Base-by-base conservation (phyloP, 2,797 vertebrate species). In the Sorex maritimensis region DNA sequence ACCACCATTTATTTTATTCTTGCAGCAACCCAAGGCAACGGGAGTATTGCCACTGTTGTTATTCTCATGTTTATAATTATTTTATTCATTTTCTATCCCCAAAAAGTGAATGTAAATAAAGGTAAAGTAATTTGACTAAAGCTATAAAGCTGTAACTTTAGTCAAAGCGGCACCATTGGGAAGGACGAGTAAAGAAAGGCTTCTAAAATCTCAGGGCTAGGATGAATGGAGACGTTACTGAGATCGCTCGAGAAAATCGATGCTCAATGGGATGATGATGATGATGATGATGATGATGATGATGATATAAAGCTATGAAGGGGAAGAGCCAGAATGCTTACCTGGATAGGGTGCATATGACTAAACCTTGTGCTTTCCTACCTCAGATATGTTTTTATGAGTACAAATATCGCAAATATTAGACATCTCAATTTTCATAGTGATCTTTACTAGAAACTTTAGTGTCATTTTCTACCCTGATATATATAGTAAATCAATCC, bases 381-480 rank as follows among this genome's bases (percentile, higher is more conserved):
- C 49, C 17, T 71, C 44, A 67, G 77, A 15, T 14, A 55, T 81
- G 23, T 23, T 85, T 78, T 79, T 83, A 63, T 34, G n/a, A 93
- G 38, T 69, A 41, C 46, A 63, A 75, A 41, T 71, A 28, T 30
- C 67, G 26, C 81, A 88, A 74, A 69, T 58, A 38, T 72, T 79
- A 19, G 34, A 4, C 58, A 12, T 41, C 58, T 85, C 12, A 24
- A 15, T 73, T 81, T 74, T 58, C 79, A 3, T 61, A 81, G 34
- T 80, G 88, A 69, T 86, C n/a, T 72, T 78, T 83, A 82, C 68
- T 67, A 81, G 44, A 61, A 91, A 78, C 55, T 24, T 67, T 68
- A 69, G 67, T 74, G 23, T 58, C 21, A 52, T 55, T 91, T 89
- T 81, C 28, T n/a, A 24, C n/a, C 7, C 68, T 72, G 30, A 0